Evolutionary conservation across 2,797 vertebrate species (phyloP).

Genomic region (Karalla daura): DNA sequence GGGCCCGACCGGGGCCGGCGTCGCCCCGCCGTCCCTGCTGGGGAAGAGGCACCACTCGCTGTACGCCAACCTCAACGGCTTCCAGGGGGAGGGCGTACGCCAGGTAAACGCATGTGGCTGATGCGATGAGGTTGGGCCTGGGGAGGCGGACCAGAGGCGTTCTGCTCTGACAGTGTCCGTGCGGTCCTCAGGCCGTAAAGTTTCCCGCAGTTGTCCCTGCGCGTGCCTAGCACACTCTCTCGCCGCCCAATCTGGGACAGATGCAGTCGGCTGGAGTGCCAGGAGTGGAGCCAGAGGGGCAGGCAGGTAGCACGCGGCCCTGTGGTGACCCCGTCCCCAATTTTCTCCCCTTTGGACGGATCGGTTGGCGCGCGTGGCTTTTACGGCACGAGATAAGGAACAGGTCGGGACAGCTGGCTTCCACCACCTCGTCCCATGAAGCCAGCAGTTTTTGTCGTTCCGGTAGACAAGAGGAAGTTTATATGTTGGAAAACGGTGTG

Average conservation of each 20-base stretch:
- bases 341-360: no score
- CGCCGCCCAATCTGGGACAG: background rate
- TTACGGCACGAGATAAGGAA: no score
- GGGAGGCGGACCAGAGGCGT: background rate
- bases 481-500: slow-evolving; percentile 62
- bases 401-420: no score
- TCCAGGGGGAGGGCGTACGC: slow-evolving; percentile 73
- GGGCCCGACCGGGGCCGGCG: slow-evolving; percentile 35
- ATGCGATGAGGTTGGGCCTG: background rate
- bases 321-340: slow-evolving; percentile 56
- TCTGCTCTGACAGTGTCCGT: background rate
- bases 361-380: no score
- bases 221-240: background rate
- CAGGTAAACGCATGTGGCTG: slow-evolving; percentile 83
- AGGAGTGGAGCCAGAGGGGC: slow-evolving; percentile 7
- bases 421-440: no score
- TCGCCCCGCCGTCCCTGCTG: slow-evolving; percentile 66
- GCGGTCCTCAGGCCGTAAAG: no score
- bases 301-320: slow-evolving; percentile 41
- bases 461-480: no score
- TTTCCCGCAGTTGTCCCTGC: background rate
- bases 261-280: slow-evolving; percentile 3
- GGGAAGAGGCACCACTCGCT: slow-evolving; percentile 84
- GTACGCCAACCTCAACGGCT: slow-evolving; percentile 81
- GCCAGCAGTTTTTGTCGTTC: no score